These are phyloP conservation scores for Florisuga fusca DNA, from an alignment of 2,797 vertebrate genomes.

Conservation along the genomic window DNA sequence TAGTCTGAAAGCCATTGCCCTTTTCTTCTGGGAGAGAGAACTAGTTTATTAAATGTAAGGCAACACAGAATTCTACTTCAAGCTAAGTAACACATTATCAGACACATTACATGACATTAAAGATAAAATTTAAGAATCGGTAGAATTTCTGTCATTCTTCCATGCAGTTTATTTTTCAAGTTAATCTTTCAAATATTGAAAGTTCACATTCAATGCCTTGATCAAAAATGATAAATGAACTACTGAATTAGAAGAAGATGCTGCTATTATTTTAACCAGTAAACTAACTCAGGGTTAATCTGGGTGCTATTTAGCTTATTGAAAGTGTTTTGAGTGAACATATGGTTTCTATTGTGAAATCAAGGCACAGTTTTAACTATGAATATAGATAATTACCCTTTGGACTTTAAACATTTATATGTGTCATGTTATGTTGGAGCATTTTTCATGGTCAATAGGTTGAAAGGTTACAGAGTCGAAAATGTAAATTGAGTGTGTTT, in stretches of 20 bases:
- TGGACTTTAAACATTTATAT: slow-evolving; percentile 86
- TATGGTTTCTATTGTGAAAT: slow-evolving; percentile 86
- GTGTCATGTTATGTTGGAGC: slow-evolving; percentile 81
- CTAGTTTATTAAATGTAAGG: slow-evolving; percentile 28
- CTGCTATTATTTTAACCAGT: slow-evolving; percentile 85
- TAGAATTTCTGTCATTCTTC: slow-evolving; percentile 40
- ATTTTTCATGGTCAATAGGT: slow-evolving; percentile 84
- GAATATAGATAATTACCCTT: slow-evolving; percentile 86
- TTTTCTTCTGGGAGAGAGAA: slow-evolving; percentile 40
- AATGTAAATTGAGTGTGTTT: slow-evolving; percentile 74
- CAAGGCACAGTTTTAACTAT: slow-evolving; percentile 83
- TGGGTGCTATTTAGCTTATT: slow-evolving; percentile 82
- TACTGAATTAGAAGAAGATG: slow-evolving; percentile 84
- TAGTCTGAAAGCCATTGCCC: slow-evolving; percentile 26
- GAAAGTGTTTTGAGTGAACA: slow-evolving; percentile 82
- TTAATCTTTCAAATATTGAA: slow-evolving; percentile 79
- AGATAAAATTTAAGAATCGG: slow-evolving; percentile 68
- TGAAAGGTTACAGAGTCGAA: slow-evolving; percentile 84
- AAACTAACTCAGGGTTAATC: slow-evolving; percentile 84
- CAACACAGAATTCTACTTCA: slow-evolving; percentile 35
- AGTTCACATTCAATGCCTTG: slow-evolving; percentile 76
- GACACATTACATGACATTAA: slow-evolving; percentile 39
- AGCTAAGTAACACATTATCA: slow-evolving; percentile 46
- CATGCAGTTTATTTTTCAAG: slow-evolving; percentile 74
- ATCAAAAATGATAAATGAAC: slow-evolving; percentile 84